Evolutionary conservation across 1,140 invertebrate genomes (phyloP).

Genomic region (Rhizoglyphus robini): DNA sequence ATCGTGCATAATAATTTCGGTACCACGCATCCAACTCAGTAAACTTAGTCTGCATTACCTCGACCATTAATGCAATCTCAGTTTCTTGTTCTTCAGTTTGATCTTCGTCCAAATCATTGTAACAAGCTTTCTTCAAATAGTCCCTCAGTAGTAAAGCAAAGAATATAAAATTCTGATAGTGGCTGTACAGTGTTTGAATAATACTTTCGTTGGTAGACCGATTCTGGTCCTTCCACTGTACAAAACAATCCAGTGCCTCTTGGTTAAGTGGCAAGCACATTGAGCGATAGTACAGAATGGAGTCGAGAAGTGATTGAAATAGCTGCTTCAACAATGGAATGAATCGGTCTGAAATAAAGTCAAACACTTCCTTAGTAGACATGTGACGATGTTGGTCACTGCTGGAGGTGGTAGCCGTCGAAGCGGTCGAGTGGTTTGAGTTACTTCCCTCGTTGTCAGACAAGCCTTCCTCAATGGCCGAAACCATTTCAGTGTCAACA

Average conservation of each 20-base stretch:
- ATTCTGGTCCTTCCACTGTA: conserved; percentile 8
- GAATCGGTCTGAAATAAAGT: background rate
- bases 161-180: conserved; percentile 2
- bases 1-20: background rate
- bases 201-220: background rate
- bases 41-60: background rate
- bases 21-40: background rate
- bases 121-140: background rate
- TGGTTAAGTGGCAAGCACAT: background rate
- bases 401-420: background rate
- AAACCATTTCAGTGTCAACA: background rate
- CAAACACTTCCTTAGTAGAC: background rate
- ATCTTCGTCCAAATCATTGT: background rate
- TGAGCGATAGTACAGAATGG: background rate
- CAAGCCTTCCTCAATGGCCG: background rate
- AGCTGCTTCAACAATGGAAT: background rate
- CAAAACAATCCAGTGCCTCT: background rate
- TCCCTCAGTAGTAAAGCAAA: background rate
- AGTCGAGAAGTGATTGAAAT: background rate
- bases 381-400: background rate
- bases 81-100: background rate
- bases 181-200: background rate
- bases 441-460: background rate
- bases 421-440: background rate
- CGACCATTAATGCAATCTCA: background rate